phyloP scores from a whole-genome alignment of 2,888 invertebrate genomes.

The Drosophila meridiana region DNA sequence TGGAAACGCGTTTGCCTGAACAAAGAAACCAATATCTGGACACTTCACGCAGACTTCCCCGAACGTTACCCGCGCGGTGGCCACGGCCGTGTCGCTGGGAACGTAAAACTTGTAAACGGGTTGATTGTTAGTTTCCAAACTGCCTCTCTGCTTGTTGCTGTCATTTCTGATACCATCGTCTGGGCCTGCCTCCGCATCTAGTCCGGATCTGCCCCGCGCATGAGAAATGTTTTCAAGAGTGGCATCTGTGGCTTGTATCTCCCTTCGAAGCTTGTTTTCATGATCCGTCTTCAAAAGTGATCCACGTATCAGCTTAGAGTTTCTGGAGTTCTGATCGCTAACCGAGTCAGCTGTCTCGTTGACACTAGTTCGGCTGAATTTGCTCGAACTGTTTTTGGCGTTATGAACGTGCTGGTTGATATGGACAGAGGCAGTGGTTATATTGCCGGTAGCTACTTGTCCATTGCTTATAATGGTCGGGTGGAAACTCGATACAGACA shows the following conservation, averaged over 20 bases:
- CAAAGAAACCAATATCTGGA: conserved; percentile 85
- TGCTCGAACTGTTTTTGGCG: conserved; percentile 1
- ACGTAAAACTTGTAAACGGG: conserved; percentile 87
- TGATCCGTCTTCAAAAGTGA: conserved; percentile 29
- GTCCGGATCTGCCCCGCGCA: background rate
- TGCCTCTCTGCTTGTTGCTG: conserved; percentile 9
- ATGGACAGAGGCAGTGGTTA: conserved; percentile 77
- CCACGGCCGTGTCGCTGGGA: conserved; percentile 81
- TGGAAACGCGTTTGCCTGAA: conserved; percentile 87
- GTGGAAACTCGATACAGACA: conserved; percentile 86
- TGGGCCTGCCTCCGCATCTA: background rate
- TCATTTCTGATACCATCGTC: background rate
- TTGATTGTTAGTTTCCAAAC: conserved; percentile 73
- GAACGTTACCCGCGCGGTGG: conserved; percentile 82
- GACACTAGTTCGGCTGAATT: background rate
- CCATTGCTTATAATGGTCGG: conserved; percentile 83
- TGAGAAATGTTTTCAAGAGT: conserved; percentile 12
- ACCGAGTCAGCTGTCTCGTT: conserved; percentile 5
- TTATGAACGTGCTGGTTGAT: conserved; percentile 13
- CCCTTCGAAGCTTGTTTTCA: background rate
- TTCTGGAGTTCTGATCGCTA: conserved; percentile 24
- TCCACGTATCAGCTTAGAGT: conserved; percentile 50
- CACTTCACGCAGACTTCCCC: conserved; percentile 85
- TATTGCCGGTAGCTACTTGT: conserved; percentile 78
- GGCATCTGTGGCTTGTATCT: background rate